A percentile compares a stretch with the other conserved stretches of the same genome.
phyloP scores from a whole-genome alignment of 2,113 vertebrate genomes.

The Cricetomys ansorgei region DNA sequence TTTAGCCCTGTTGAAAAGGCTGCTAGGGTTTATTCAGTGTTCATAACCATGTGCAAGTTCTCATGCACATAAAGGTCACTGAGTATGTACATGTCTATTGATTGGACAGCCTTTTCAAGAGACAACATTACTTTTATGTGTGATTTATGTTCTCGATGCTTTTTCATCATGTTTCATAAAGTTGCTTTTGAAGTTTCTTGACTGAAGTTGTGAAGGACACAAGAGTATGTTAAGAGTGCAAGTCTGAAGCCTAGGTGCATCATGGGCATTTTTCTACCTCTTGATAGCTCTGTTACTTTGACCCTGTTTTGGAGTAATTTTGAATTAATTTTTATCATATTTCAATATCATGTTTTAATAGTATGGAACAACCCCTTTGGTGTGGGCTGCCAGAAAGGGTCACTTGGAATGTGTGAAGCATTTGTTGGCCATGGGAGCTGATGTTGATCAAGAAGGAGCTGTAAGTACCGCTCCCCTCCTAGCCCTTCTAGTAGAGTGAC shows the following conservation, averaged over 20 bases:
- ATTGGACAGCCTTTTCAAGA: background rate
- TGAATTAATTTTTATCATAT: too few species aligned
- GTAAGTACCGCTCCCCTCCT: constrained; percentile 85
- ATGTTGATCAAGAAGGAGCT: constrained; percentile 98
- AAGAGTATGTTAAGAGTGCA: background rate
- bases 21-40: background rate
- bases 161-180: background rate
- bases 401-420: constrained; percentile 96
- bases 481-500: background rate
- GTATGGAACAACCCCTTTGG: constrained; percentile 98
- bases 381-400: constrained; percentile 97
- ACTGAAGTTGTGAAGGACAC: background rate
- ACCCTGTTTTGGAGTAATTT: background rate
- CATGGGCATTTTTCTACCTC: background rate
- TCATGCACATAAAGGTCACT: background rate
- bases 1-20: background rate
- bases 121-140: background rate
- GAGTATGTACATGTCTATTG: background rate
- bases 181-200: background rate
- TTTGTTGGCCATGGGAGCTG: constrained; percentile 95
- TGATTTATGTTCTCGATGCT: background rate
- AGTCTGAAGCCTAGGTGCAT: background rate
- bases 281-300: background rate
- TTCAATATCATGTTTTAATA: constrained; percentile 83
- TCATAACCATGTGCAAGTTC: background rate